Evolutionary conservation across 1,140 invertebrate species (phyloP), one percentile per base, ranked within the genome.

Genomic region (Drosophila takahashii): DNA sequence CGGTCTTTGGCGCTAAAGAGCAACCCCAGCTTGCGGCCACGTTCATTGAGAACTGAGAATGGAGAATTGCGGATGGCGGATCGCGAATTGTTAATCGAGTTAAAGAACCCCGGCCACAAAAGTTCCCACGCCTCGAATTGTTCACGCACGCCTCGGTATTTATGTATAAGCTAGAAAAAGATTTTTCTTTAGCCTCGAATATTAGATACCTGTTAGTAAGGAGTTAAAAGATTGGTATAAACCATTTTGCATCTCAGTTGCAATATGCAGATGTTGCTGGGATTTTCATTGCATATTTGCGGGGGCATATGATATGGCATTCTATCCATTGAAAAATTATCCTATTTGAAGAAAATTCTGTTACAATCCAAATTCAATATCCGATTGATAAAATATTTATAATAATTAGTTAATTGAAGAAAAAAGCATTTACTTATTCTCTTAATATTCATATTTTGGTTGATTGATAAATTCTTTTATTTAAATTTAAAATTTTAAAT

Each of bases 121-220:
- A 72, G 65, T 86, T 86, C 81, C 83, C 81, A 86, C 81, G 81
- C 78, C 76, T 64, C 45, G 51, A 77, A 85, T 86, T 86, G 66
- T 86, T 86, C 72, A 85, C 81, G 73, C 81, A 86, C 61, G 58
- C 62, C 61, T 66, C 26, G 41, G 54, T 37, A 41, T 15, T 13
- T 1, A 9, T 15, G 10, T 1, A 9, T 16, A 47, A 42, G 26
- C 37, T 27, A 16, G 9, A 34, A 64, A 50, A 0, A 41, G 15
- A 1, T 29, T 5, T 7, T 3, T 4, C 29, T 7, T n/a, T 6
- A 0, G 11, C 10, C 15, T 26, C 44, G 64, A 64, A 27, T 41
- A n/a, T 41, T 4, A 8, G 16, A 41, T 66, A 66, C 64, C 59
- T 13, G 22, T 15, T 39, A 60, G 0, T 7, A 6, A 15, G 11